Evolutionary conservation across 2,797 vertebrate species (phyloP).

Genomic region (Silurus aristotelis): DNA sequence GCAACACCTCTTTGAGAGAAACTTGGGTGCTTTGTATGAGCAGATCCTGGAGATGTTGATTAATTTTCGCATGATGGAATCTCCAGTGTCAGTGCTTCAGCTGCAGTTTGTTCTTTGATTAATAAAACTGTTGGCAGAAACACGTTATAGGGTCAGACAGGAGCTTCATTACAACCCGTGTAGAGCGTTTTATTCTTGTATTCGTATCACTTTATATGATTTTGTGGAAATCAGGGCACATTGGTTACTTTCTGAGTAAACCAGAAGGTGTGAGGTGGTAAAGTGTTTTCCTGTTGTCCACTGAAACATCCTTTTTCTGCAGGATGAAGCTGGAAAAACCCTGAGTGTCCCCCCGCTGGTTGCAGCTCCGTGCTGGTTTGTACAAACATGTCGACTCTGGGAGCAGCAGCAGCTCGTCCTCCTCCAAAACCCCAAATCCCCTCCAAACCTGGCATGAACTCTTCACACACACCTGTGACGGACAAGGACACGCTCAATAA

Average conservation of each 20-base stretch:
- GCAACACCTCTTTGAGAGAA: neutral
- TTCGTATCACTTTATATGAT: neutral
- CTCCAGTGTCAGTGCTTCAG: too few relatives aligned
- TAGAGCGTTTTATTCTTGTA: neutral
- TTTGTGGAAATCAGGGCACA: neutral
- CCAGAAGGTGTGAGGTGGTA: neutral
- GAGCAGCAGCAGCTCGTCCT: slow-evolving; percentile 36
- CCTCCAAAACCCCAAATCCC: slow-evolving; percentile 62
- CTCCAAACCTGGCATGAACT: slow-evolving; percentile 54
- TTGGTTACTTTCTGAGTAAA: neutral
- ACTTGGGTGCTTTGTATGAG: neutral
- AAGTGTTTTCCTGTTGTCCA: neutral
- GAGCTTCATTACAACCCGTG: neutral
- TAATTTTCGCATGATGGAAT: too few relatives aligned
- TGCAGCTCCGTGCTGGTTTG: slow-evolving; percentile 60
- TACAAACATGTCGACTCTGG: slow-evolving; percentile 69
- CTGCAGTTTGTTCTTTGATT: neutral
- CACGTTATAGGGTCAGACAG: too few relatives aligned
- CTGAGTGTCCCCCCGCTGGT: slow-evolving; percentile 15
- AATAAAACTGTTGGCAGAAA: neutral
- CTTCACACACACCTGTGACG: slow-evolving; percentile 31
- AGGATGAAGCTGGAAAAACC: slow-evolving; percentile 45
- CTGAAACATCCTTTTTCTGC: slow-evolving; percentile 11
- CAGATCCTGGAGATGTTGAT: neutral
- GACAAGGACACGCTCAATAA: slow-evolving; percentile 9